Evolutionary conservation across 2,888 invertebrate genomes (phyloP).

Genomic region (Holacanthella duospinosa): DNA sequence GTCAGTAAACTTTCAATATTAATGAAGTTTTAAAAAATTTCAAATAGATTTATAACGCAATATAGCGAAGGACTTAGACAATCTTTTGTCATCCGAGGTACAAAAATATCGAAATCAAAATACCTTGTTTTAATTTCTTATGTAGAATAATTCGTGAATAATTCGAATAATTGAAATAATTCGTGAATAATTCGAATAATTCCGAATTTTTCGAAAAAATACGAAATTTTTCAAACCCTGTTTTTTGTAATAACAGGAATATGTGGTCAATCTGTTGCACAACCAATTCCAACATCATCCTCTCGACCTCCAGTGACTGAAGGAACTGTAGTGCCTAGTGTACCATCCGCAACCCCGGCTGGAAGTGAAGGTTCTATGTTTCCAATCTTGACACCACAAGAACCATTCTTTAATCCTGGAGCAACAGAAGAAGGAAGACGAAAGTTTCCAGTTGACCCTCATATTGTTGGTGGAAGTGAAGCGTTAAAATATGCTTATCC

Average conservation of each 20-base stretch:
- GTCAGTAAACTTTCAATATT: no score
- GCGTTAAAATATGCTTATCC: conserved; percentile 30
- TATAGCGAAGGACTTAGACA: no score
- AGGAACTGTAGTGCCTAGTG: neutral
- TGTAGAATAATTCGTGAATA: no score
- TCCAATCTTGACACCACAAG: neutral
- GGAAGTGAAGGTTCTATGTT: neutral
- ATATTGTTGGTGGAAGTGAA: conserved; percentile 25
- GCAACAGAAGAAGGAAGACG: neutral
- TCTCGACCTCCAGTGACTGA: neutral
- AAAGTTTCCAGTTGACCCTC: neutral
- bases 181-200: no score
- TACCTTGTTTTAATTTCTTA: no score
- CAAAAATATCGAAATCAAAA: no score
- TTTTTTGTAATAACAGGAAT: neutral
- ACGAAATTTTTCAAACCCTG: neutral
- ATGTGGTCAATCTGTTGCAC: neutral
- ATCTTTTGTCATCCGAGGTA: no score
- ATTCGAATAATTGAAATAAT: no score
- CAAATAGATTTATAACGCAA: no score
- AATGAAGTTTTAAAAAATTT: no score
- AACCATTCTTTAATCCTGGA: neutral
- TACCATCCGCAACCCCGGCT: neutral
- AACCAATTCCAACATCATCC: neutral
- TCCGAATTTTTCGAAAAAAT: no score